These are phyloP conservation scores for Plagiodera versicolora DNA, from an alignment of 2,888 invertebrate species.

Conservation along the genomic window DNA sequence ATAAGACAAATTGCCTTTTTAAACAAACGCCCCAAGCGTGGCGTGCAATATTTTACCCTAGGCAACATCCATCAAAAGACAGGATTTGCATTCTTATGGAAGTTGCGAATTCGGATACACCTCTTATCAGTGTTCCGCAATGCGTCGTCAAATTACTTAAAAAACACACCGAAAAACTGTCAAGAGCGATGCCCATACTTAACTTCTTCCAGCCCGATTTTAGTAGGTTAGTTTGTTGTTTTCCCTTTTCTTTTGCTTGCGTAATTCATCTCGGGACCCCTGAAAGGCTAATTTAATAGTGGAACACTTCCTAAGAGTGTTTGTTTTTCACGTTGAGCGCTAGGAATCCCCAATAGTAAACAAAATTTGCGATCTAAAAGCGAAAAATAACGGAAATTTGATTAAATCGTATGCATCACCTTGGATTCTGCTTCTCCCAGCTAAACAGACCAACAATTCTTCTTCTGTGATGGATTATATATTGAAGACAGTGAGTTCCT, in stretches of 20 bases:
- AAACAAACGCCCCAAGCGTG: not conserved
- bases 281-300: conserved; percentile 23
- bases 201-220: conserved; percentile 11
- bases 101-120: conserved; percentile 3
- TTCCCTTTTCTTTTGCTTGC: conserved; percentile 8
- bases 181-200: conserved; percentile 3
- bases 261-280: conserved; percentile 10
- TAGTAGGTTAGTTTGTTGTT: conserved; percentile 16
- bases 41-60: conserved; percentile 1
- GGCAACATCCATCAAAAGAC: conserved; percentile 10
- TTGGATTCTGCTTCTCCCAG: too few species aligned
- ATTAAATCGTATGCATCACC: too few species aligned
- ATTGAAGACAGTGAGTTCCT: too few species aligned
- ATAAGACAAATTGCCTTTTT: not conserved
- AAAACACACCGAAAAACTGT: not conserved
- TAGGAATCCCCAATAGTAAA: conserved; percentile 19
- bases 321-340: conserved; percentile 18
- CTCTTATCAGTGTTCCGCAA: conserved; percentile 11
- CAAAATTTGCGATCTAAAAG: conserved; percentile 14
- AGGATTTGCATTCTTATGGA: conserved; percentile 12
- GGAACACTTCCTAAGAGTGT: conserved; percentile 21
- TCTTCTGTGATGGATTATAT: too few species aligned
- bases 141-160: not conserved
- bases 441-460: too few species aligned
- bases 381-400: not conserved